Conservation (phyloP, 2,888 invertebrate genomes). For the Phaonia tiefii region DNA sequence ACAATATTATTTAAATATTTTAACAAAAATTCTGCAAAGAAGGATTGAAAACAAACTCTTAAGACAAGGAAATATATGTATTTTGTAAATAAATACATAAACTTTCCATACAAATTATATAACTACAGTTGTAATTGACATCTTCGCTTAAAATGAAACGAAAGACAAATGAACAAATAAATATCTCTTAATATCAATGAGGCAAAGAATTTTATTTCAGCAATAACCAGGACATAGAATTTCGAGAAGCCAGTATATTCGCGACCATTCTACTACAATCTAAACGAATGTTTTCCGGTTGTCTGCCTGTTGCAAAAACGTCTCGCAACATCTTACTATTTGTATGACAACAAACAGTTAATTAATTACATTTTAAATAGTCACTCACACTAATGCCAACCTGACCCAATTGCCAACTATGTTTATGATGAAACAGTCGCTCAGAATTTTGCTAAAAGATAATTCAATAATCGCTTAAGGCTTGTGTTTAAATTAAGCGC, state of each 20-base stretch:
- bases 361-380: slow-evolving; percentile 37
- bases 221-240: slow-evolving; percentile 2
- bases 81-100: too few relatives aligned
- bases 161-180: slow-evolving; percentile 4
- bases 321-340: background rate
- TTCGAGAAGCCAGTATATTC: background rate
- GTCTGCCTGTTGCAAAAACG: background rate
- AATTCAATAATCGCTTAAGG: slow-evolving; percentile 40
- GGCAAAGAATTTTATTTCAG: background rate
- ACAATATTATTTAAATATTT: too few relatives aligned
- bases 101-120: too few relatives aligned
- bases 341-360: slow-evolving; percentile 41
- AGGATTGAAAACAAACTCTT: too few relatives aligned
- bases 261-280: background rate
- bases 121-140: too few relatives aligned
- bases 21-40: too few relatives aligned
- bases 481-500: slow-evolving; percentile 51
- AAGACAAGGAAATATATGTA: too few relatives aligned
- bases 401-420: background rate
- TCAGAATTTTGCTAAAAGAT: slow-evolving; percentile 25
- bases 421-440: slow-evolving; percentile 5
- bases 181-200: slow-evolving; percentile 10
- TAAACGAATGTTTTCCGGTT: slow-evolving; percentile 51
- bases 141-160: too few relatives aligned
- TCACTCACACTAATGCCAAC: background rate